A percentile compares a stretch with the other conserved stretches of the same genome.
These are phyloP conservation scores for Ceratina japonica DNA, from an alignment of 1,140 invertebrate genomes.

Conservation along the genomic window DNA sequence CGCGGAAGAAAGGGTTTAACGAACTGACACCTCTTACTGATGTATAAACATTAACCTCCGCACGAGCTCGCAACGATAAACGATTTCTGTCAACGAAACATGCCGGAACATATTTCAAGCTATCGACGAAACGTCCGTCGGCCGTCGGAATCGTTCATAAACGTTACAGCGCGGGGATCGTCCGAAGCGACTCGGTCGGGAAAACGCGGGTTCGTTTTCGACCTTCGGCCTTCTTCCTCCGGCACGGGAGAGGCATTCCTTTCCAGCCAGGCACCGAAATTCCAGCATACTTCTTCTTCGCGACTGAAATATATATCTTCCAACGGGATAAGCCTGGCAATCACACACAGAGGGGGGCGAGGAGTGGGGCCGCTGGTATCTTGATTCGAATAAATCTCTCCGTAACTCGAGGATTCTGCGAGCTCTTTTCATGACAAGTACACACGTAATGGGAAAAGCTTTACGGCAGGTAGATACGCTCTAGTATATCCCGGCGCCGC, in stretches of 20 bases:
- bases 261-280: conserved; percentile 26
- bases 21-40: not conserved
- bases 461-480: conserved; percentile 43
- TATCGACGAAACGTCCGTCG: conserved; percentile 3
- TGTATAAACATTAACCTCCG: not conserved
- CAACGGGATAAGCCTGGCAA: conserved; percentile 55
- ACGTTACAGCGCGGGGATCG: conserved; percentile 21
- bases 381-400: conserved; percentile 70
- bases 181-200: not conserved
- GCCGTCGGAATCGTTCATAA: conserved; percentile 27
- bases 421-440: conserved; percentile 60
- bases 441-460: conserved; percentile 60
- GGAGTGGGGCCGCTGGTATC: conserved; percentile 44
- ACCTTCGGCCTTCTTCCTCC: not conserved
- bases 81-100: conserved; percentile 6
- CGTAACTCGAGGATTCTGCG: conserved; percentile 59
- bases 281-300: conserved; percentile 59
- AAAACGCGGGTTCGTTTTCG: conserved; percentile 32
- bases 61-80: not conserved
- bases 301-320: conserved; percentile 65
- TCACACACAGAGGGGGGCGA: conserved; percentile 51
- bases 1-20: no score
- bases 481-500: conserved; percentile 34
- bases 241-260: conserved; percentile 19
- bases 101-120: not conserved